Evolutionary conservation across 2,888 invertebrate genomes (phyloP).

Genomic region (Galeopsomyia nigrocyanea): DNA sequence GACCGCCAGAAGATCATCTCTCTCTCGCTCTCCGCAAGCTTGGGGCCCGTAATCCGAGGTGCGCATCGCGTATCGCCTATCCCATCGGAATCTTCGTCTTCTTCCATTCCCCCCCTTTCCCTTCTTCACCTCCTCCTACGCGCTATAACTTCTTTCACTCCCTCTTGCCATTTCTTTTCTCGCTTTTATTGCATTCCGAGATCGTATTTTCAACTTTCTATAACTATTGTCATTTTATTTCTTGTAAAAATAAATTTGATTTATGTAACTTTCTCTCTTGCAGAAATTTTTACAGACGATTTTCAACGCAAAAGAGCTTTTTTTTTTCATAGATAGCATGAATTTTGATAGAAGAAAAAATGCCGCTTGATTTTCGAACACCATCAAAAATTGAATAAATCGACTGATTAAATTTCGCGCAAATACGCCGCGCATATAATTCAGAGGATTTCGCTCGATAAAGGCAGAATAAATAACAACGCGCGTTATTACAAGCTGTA

Average conservation of each 20-base stretch:
- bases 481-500: not conserved
- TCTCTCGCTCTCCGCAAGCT: constrained; percentile 4
- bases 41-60: constrained; percentile 65
- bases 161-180: not conserved
- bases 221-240: constrained; percentile 1
- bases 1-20: constrained; percentile 38
- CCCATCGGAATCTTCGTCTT: constrained; percentile 65
- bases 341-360: too few relatives aligned
- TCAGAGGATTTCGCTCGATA: not conserved
- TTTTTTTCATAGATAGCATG: too few relatives aligned
- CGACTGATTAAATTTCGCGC: too few relatives aligned
- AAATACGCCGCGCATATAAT: not conserved
- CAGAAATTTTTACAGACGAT: too few relatives aligned
- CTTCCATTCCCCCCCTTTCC: not conserved
- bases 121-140: not conserved
- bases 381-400: too few relatives aligned
- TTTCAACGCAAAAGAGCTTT: too few relatives aligned
- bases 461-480: constrained; percentile 24
- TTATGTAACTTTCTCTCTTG: not conserved
- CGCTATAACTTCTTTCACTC: constrained; percentile 11
- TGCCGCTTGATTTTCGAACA: not conserved
- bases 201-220: too few relatives aligned
- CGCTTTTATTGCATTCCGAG: not conserved
- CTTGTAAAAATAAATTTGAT: constrained; percentile 13
- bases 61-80: constrained; percentile 67